phyloP scores from a whole-genome alignment of 2,797 vertebrate genomes.

The Octomys mimax region DNA sequence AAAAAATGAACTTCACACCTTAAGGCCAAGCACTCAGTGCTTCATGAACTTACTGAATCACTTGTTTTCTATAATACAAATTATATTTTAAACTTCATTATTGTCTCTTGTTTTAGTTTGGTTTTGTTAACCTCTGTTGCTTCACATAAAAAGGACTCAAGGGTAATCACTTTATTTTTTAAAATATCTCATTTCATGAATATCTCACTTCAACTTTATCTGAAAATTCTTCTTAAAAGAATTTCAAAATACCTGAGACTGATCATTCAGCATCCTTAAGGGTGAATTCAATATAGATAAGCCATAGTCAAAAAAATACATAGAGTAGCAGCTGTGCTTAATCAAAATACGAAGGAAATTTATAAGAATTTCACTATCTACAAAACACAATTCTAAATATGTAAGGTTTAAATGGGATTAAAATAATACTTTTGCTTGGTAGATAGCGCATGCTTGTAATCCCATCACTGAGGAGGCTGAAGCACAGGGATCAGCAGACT shows the following conservation, averaged over 20 bases:
- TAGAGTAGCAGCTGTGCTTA: slow-evolving; percentile 46
- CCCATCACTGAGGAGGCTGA: not conserved
- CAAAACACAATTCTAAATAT: slow-evolving; percentile 57
- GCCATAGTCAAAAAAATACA: slow-evolving; percentile 49
- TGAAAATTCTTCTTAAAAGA: slow-evolving; percentile 58
- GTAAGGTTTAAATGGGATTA: slow-evolving; percentile 31
- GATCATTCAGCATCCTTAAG: slow-evolving; percentile 38
- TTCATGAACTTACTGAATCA: slow-evolving; percentile 52
- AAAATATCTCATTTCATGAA: slow-evolving; percentile 24
- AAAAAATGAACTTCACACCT: slow-evolving; percentile 1
- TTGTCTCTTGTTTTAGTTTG: slow-evolving; percentile 62
- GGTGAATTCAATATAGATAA: slow-evolving; percentile 55
- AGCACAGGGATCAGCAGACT: not conserved
- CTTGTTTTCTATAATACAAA: slow-evolving; percentile 28
- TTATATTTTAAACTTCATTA: slow-evolving; percentile 54
- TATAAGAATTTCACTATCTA: slow-evolving; percentile 46
- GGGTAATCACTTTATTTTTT: slow-evolving; percentile 47
- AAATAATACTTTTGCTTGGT: not conserved
- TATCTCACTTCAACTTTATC: slow-evolving; percentile 44
- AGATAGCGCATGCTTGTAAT: not conserved
- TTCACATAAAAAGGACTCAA: slow-evolving; percentile 57
- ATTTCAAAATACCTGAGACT: slow-evolving; percentile 63
- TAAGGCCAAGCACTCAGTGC: slow-evolving; percentile 42
- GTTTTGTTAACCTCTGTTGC: slow-evolving; percentile 57
- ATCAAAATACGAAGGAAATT: slow-evolving; percentile 54